Conservation (phyloP, 2,113 vertebrate species). For the Crotalus tigris region DNA sequence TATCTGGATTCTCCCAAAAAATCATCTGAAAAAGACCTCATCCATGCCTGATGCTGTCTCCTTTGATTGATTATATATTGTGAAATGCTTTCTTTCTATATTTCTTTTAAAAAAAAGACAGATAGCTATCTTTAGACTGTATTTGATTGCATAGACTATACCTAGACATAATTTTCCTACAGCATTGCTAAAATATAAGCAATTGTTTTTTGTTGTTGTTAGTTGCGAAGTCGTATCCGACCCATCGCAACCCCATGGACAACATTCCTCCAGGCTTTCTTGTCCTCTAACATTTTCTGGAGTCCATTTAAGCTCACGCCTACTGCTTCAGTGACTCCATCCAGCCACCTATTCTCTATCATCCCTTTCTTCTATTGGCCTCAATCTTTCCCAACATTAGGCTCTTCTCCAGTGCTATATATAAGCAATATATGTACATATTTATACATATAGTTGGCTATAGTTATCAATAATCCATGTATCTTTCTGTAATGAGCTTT, state of each 20-base stretch:
- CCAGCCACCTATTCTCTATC: too few species aligned
- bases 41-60: slow-evolving; percentile 32
- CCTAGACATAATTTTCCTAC: slow-evolving; percentile 51
- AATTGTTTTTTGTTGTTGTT: not conserved
- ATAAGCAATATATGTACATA: slow-evolving; percentile 48
- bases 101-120: slow-evolving; percentile 41
- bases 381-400: too few species aligned
- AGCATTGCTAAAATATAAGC: slow-evolving; percentile 21
- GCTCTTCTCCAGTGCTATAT: not conserved
- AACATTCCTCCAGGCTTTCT: too few species aligned
- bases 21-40: slow-evolving; percentile 15
- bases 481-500: not conserved
- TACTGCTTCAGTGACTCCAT: too few species aligned
- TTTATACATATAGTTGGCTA: not conserved
- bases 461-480: not conserved
- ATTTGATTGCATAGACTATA: slow-evolving; percentile 58
- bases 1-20: slow-evolving; percentile 54
- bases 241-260: too few species aligned
- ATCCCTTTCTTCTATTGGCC: too few species aligned
- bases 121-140: slow-evolving; percentile 57
- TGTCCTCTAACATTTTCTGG: too few species aligned
- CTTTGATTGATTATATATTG: slow-evolving; percentile 49
- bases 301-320: too few species aligned
- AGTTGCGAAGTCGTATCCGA: too few species aligned
- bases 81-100: slow-evolving; percentile 41